Base-by-base conservation (phyloP, 2,888 invertebrate genomes). In the Cerastis rubricosa region DNA sequence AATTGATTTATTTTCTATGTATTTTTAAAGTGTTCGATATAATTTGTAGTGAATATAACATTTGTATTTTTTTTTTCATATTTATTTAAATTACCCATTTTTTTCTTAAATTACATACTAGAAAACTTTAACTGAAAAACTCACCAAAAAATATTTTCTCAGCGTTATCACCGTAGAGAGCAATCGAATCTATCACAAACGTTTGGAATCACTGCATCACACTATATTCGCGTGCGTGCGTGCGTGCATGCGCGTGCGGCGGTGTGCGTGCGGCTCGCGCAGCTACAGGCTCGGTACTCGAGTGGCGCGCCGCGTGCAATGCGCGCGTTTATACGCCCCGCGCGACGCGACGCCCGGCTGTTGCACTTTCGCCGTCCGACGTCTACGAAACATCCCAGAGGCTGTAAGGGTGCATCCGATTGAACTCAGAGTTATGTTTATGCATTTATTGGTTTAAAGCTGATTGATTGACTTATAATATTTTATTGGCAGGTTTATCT, bases 351-450 rank as follows among this genome's bases (percentile, higher is more conserved):
- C 91, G 93, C 90, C 91, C 92, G 92, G 92, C 88, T 91, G 89
- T 87, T 91, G 91, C 91, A 96, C 96, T 96, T 96, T 96, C 96
- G 96, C 95, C 92, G 90, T 87, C 80, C 84, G 83, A 78, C 80
- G 86, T 83, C 84, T 84, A 71, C 65, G 71, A 84, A 84, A 86
- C 84, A 84, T 86, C 83, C 74, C 80, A 83, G 81, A 84, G 83
- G 87, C 81, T 87, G 74, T 81, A 84, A 85, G 85, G 87, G 81
- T 85, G 81, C 78, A 73, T 76, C 70, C 71, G 79, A 64, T 61
- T 78, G 70, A 79, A 59, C 49, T 71, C 40, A 43, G 68, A 49
- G 65, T 61, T 81, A 80, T 64, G 65, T 69, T 84, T 78, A 71
- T 65, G 54, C 22, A 45, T 86, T 78, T 84, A 78, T 78, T 77